These are phyloP conservation scores for Pomatostomus ruficeps DNA, from an alignment of 2,113 vertebrate species.

Conservation along the genomic window DNA sequence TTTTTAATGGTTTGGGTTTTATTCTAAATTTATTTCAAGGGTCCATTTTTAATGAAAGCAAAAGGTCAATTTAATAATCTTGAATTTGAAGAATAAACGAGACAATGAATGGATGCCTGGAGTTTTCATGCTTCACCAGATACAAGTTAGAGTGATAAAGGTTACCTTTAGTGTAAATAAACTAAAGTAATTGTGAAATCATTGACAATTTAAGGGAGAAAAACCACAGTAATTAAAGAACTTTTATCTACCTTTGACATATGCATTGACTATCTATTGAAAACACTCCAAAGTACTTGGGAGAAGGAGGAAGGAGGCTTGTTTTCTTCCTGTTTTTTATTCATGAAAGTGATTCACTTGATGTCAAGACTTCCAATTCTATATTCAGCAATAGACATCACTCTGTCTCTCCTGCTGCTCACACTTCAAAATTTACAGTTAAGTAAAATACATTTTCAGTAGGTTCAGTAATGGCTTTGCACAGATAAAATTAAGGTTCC, in stretches of 20 bases:
- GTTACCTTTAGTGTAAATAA: slow-evolving; percentile 20
- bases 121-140: slow-evolving; percentile 22
- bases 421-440: background rate
- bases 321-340: background rate
- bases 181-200: background rate
- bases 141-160: background rate
- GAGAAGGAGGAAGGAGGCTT: background rate
- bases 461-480: background rate
- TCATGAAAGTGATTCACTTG: background rate
- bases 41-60: slow-evolving; percentile 37
- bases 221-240: background rate
- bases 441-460: background rate
- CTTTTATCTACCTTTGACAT: background rate
- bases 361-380: background rate
- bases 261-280: background rate
- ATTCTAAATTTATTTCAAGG: slow-evolving; percentile 50
- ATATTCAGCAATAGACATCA: background rate
- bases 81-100: slow-evolving; percentile 36
- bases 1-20: slow-evolving; percentile 33
- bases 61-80: slow-evolving; percentile 47
- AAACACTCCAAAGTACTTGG: background rate
- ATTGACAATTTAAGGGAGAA: background rate
- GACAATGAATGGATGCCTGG: background rate
- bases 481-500: background rate
- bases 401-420: background rate